A percentile compares a stretch with the other conserved stretches of the same genome.
Evolutionary conservation across 2,113 vertebrate species (phyloP).

Genomic region (Excalfactoria chinensis): DNA sequence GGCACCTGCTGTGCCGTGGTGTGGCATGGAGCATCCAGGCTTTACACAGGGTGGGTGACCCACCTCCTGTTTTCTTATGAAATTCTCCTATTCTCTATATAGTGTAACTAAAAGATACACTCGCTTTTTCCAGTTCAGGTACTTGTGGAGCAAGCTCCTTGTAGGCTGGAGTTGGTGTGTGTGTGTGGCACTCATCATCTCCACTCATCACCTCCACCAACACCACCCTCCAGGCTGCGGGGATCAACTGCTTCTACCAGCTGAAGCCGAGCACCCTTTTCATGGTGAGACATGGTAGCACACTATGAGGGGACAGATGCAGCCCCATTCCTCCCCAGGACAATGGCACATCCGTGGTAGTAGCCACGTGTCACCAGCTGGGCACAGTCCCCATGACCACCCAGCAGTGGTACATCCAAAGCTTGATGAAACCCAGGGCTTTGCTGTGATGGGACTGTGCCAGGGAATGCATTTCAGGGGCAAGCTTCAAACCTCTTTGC

Average conservation of each 20-base stretch:
- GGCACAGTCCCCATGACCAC: not conserved
- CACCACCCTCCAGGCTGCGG: not conserved
- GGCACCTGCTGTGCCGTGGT: rapidly evolving
- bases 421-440: not conserved
- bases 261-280: not conserved
- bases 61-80: not conserved
- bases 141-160: not conserved
- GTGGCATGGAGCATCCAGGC: not conserved
- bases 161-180: not conserved
- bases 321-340: not conserved
- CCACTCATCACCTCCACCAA: not conserved
- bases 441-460: not conserved
- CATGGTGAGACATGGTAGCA: not conserved
- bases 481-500: not conserved
- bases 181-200: not conserved
- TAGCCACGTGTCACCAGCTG: not conserved
- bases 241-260: not conserved
- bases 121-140: not conserved
- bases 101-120: not conserved
- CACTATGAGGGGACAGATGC: not conserved
- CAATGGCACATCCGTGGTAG: not conserved
- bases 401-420: not conserved
- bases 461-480: not conserved
- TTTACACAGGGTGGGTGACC: not conserved
- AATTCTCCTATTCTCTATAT: not conserved